A percentile compares a stretch with the other conserved stretches of the same genome.
phyloP scores from a whole-genome alignment of 2,888 invertebrate genomes.

The Eupithecia inturbata region DNA sequence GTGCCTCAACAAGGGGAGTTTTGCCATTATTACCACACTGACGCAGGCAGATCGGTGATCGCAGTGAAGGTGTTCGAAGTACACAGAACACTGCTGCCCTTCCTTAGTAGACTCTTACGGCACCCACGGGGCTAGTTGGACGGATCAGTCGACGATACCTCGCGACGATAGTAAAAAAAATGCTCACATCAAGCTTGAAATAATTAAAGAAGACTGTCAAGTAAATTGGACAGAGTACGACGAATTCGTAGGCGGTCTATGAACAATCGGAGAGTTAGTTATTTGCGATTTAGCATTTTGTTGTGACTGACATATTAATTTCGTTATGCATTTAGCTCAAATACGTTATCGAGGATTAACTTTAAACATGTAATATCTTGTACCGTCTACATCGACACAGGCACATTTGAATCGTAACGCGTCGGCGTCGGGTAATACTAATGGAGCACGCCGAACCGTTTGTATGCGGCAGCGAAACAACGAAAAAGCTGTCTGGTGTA shows the following conservation, averaged over 20 bases:
- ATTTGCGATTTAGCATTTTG: background rate
- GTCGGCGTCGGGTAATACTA: no score
- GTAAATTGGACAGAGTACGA: slow-evolving; percentile 24
- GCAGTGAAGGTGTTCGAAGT: no score
- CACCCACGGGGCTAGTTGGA: no score
- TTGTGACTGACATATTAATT: background rate
- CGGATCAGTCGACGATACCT: no score
- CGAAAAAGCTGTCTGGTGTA: background rate
- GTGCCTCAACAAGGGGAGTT: no score
- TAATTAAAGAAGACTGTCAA: slow-evolving; percentile 16
- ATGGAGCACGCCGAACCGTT: background rate
- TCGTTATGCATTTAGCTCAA: background rate
- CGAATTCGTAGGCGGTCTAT: slow-evolving; percentile 29
- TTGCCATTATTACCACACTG: no score
- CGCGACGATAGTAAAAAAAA: no score
- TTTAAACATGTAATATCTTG: background rate
- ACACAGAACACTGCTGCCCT: no score
- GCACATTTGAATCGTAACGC: background rate
- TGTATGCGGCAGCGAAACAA: background rate
- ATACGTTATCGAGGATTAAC: background rate
- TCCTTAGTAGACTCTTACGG: no score
- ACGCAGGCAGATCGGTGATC: no score
- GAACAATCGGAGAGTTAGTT: background rate
- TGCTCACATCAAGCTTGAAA: background rate
- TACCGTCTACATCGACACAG: background rate